phyloP scores from a whole-genome alignment of 1,140 invertebrate species.

The Hetaerina americana region DNA sequence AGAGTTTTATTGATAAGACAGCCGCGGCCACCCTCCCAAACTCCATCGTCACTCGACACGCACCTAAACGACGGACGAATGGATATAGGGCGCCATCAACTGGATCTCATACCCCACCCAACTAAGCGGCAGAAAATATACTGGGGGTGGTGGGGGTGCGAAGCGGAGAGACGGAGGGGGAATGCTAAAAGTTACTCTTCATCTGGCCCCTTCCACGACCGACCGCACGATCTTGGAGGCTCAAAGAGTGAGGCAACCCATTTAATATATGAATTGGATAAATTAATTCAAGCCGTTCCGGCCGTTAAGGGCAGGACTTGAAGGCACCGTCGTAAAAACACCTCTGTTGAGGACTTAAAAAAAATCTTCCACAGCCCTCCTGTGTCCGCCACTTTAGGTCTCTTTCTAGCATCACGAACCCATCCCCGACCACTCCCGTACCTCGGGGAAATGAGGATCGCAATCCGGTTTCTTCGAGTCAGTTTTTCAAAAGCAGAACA shows the following conservation, averaged over 20 bases:
- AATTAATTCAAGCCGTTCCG: not conserved
- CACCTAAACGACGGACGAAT: too few relatives aligned
- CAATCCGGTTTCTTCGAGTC: not conserved
- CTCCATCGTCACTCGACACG: too few relatives aligned
- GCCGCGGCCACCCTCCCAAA: too few relatives aligned
- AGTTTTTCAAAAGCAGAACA: not conserved
- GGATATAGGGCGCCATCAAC: too few relatives aligned
- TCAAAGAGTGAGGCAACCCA: not conserved
- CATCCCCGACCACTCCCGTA: too few relatives aligned
- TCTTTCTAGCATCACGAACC: too few relatives aligned
- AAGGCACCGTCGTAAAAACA: not conserved
- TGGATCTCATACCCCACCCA: too few relatives aligned
- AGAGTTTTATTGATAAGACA: too few relatives aligned
- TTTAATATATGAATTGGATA: not conserved
- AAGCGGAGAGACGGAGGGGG: not conserved
- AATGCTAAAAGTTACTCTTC: too few relatives aligned
- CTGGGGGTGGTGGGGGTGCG: too few relatives aligned
- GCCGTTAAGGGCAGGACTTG: not conserved
- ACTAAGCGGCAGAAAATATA: too few relatives aligned
- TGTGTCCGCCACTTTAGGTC: not conserved
- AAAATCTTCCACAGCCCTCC: not conserved
- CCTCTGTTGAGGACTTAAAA: not conserved
- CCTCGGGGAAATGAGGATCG: not conserved
- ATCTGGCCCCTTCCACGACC: not conserved
- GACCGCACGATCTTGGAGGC: not conserved